Conservation (phyloP, 2,113 vertebrate species). For the Trogon surrucura region DNA sequence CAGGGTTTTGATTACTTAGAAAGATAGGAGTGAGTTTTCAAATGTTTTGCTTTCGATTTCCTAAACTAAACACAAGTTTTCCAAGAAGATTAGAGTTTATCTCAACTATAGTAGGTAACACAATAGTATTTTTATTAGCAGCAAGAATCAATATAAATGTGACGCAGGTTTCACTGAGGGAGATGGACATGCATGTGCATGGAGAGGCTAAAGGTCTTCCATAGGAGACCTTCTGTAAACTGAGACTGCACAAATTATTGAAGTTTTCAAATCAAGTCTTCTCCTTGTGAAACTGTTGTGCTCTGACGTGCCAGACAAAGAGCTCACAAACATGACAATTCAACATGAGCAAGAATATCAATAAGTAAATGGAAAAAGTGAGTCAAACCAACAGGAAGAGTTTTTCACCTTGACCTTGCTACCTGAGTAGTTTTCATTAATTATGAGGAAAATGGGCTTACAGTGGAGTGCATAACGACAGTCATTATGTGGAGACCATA, state of each 20-base stretch:
- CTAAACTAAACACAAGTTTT: neutral
- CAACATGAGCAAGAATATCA: neutral
- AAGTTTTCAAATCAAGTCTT: neutral
- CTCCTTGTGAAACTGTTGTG: neutral
- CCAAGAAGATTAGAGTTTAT: neutral
- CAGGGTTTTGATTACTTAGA: neutral
- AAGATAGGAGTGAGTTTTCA: neutral
- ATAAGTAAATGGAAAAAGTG: slow-evolving; percentile 19
- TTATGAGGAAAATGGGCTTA: neutral
- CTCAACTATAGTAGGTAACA: neutral
- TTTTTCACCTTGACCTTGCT: slow-evolving; percentile 22
- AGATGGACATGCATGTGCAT: neutral
- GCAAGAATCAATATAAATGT: neutral
- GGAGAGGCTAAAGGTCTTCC: neutral
- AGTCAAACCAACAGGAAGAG: neutral
- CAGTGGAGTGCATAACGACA: neutral
- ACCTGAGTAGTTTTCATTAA: slow-evolving; percentile 41
- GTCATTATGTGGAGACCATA: neutral
- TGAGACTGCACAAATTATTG: neutral
- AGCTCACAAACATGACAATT: neutral
- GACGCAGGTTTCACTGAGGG: neutral
- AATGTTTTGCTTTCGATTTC: neutral
- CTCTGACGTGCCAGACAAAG: neutral
- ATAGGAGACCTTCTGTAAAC: neutral
- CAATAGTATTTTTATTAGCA: neutral